phyloP scores from a whole-genome alignment of 2,797 vertebrate species.

The Eupleurogrammus muticus region DNA sequence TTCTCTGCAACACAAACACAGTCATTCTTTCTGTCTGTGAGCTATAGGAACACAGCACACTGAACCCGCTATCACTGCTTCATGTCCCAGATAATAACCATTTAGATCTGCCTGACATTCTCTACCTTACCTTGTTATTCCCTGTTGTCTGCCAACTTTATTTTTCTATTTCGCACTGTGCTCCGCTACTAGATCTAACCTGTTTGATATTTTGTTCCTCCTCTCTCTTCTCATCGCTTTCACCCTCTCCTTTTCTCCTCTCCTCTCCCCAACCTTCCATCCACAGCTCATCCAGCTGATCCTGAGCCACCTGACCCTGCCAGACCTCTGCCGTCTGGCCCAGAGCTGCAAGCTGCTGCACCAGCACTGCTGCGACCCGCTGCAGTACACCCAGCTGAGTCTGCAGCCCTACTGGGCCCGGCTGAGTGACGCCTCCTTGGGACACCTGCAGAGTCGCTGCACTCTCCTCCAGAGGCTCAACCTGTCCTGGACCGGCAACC shows the following conservation, averaged over 20 bases:
- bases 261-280: constrained; percentile 57
- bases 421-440: constrained; percentile 91
- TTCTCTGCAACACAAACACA: constrained; percentile 53
- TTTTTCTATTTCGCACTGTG: constrained; percentile 13
- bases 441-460: constrained; percentile 94
- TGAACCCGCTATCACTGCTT: constrained; percentile 56
- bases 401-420: constrained; percentile 97
- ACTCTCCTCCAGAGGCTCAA: constrained; percentile 96
- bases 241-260: constrained; percentile 4
- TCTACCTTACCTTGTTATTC: constrained; percentile 32
- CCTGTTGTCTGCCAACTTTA: constrained; percentile 32
- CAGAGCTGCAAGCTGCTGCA: constrained; percentile 97
- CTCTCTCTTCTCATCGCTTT: constrained; percentile 11
- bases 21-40: constrained; percentile 56
- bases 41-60: constrained; percentile 40
- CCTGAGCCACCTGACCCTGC: constrained; percentile 95
- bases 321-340: constrained; percentile 96
- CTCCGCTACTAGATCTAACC: constrained; percentile 19
- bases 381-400: constrained; percentile 97
- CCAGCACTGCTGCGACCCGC: constrained; percentile 97
- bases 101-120: constrained; percentile 63
- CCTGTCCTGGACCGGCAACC: constrained; percentile 98
- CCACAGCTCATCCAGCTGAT: constrained; percentile 96
- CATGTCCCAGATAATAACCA: constrained; percentile 59
- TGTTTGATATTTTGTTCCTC: constrained; percentile 20